A percentile compares a stretch with the other conserved stretches of the same genome.
Evolutionary conservation across 2,888 invertebrate genomes (phyloP).

Genomic region (Pterobdella sp.): DNA sequence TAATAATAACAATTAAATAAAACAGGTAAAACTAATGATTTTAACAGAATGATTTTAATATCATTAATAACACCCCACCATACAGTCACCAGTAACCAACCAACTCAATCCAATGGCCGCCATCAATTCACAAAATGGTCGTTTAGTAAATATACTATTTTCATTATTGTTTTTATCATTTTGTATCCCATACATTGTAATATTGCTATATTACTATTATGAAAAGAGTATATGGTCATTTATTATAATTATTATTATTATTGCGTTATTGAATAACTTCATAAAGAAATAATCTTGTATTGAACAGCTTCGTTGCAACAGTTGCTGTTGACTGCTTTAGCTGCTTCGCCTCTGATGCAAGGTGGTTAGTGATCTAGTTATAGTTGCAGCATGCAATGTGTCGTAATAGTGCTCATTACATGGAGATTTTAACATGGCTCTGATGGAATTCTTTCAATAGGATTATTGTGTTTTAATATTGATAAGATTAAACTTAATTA

Average conservation of each 20-base stretch:
- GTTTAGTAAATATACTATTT: background rate
- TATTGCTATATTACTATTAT: background rate
- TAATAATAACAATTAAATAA: too few species aligned
- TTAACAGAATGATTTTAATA: too few species aligned
- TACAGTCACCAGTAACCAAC: background rate
- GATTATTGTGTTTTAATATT: too few species aligned
- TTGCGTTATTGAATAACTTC: background rate
- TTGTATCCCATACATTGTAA: background rate
- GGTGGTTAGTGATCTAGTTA: background rate
- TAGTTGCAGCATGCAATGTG: background rate
- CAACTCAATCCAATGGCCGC: background rate
- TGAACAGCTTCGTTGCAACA: conserved; percentile 27
- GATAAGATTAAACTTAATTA: too few species aligned
- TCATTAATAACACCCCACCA: too few species aligned
- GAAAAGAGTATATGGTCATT: background rate
- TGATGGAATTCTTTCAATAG: too few species aligned
- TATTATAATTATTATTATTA: background rate
- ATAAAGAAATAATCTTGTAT: too few species aligned
- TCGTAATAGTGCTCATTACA: too few species aligned
- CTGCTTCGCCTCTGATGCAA: conserved; percentile 29
- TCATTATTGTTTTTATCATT: background rate
- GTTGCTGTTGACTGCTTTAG: conserved; percentile 27
- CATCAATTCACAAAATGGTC: conserved; percentile 27
- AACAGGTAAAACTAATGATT: too few species aligned
- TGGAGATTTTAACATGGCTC: too few species aligned